These are phyloP conservation scores for Oreotrochilus melanogaster DNA, from an alignment of 2,113 vertebrate species.

Conservation along the genomic window DNA sequence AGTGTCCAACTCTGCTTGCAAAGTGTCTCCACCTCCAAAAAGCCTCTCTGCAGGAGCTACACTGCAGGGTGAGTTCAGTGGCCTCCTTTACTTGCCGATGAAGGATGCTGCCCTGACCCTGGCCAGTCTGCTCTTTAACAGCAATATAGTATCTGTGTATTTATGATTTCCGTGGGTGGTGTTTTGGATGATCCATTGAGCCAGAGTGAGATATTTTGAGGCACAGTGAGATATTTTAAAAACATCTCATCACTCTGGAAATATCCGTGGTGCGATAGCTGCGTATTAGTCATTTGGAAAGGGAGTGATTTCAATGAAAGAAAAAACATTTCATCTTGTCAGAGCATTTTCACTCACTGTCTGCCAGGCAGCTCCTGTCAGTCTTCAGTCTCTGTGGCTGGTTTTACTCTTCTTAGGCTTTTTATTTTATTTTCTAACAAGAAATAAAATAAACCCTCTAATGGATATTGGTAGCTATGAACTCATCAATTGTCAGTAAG, in stretches of 20 bases:
- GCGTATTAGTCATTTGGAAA: slow-evolving; percentile 69
- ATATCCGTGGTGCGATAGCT: slow-evolving; percentile 56
- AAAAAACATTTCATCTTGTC: slow-evolving; percentile 75
- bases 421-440: slow-evolving; percentile 61
- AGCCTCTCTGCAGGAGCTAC: not conserved
- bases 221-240: slow-evolving; percentile 68
- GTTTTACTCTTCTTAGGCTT: slow-evolving; percentile 17
- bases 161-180: slow-evolving; percentile 67
- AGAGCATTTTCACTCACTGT: slow-evolving; percentile 68
- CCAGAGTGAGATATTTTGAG: slow-evolving; percentile 73
- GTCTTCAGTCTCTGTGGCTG: slow-evolving; percentile 39
- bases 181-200: slow-evolving; percentile 71
- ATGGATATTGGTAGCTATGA: slow-evolving; percentile 63
- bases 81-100: not conserved
- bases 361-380: slow-evolving; percentile 68
- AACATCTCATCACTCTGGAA: slow-evolving; percentile 71
- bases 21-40: not conserved
- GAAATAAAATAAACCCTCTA: slow-evolving; percentile 63
- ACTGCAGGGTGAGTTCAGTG: not conserved
- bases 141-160: slow-evolving; percentile 56
- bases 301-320: slow-evolving; percentile 74
- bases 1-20: not conserved
- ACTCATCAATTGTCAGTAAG: slow-evolving; percentile 39
- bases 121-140: slow-evolving; percentile 10
- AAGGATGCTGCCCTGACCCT: slow-evolving; percentile 31